Percentiles rank a stretch among this genome's conserved stretches.
Evolutionary conservation across 2,888 invertebrate genomes (phyloP).

Genomic region (Gortyna flavago): DNA sequence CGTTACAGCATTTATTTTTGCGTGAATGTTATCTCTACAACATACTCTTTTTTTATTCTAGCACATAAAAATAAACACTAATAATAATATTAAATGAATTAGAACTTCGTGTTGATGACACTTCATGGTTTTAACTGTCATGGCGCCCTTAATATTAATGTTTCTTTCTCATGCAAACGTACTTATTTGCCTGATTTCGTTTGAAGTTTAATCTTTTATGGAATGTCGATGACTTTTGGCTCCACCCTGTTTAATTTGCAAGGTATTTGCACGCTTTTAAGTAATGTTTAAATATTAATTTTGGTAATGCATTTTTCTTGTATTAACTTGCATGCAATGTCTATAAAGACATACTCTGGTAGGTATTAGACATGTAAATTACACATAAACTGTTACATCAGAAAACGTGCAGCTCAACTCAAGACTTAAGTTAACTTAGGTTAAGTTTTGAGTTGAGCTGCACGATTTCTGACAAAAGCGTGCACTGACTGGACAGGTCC

Average conservation of each 20-base stretch:
- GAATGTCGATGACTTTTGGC: conserved; percentile 15
- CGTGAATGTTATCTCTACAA: conserved; percentile 18
- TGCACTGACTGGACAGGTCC: too few species aligned
- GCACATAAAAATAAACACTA: conserved; percentile 38
- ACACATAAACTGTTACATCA: too few species aligned
- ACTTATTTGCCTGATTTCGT: conserved; percentile 21
- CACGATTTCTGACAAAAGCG: too few species aligned
- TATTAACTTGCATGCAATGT: neutral
- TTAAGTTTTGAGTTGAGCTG: too few species aligned
- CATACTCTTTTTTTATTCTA: conserved; percentile 11
- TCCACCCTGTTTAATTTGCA: neutral
- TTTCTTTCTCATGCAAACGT: conserved; percentile 44
- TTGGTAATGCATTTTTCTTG: neutral
- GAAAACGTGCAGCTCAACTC: too few species aligned
- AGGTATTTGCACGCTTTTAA: conserved; percentile 5
- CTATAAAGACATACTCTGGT: neutral
- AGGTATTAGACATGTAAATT: neutral
- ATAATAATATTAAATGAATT: conserved; percentile 45
- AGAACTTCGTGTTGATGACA: conserved; percentile 31
- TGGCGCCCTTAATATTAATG: conserved; percentile 56
- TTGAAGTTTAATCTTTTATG: neutral
- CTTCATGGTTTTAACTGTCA: conserved; percentile 44
- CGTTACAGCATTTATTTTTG: conserved; percentile 1
- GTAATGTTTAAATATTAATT: neutral
- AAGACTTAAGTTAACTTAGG: too few species aligned